phyloP scores from a whole-genome alignment of 2,113 vertebrate species.

The Rhegmatorhina hoffmannsi region DNA sequence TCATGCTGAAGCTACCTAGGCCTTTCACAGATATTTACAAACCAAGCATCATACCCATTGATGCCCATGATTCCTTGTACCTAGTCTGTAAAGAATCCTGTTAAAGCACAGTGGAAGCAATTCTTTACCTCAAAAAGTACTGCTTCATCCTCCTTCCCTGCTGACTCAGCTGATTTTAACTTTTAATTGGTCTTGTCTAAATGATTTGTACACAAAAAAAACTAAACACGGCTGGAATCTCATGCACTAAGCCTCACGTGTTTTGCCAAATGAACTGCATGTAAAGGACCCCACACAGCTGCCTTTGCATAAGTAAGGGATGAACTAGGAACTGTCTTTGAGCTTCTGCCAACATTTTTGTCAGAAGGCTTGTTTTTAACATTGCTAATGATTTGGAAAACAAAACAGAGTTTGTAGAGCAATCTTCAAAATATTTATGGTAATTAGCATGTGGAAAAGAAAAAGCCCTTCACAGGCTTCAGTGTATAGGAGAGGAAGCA shows the following conservation, averaged over 20 bases:
- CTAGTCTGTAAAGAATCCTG: neutral
- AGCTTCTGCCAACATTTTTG: conserved; percentile 37
- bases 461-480: neutral
- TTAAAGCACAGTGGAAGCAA: neutral
- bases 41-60: neutral
- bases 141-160: neutral
- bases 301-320: neutral
- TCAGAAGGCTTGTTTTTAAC: conserved; percentile 28
- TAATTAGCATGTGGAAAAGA: neutral
- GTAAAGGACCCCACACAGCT: neutral
- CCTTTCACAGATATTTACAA: neutral
- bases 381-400: conserved; percentile 36
- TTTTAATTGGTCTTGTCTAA: neutral
- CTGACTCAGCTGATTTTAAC: neutral
- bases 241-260: neutral
- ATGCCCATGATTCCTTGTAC: neutral
- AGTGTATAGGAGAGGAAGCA: neutral
- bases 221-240: neutral
- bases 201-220: neutral
- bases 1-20: neutral
- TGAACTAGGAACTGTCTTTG: neutral
- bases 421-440: conserved; percentile 20
- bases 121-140: neutral
- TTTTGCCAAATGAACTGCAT: neutral
- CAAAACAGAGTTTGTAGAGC: neutral